These are phyloP conservation scores for Andrena camellia DNA, from an alignment of 2,888 invertebrate genomes.

Conservation along the genomic window DNA sequence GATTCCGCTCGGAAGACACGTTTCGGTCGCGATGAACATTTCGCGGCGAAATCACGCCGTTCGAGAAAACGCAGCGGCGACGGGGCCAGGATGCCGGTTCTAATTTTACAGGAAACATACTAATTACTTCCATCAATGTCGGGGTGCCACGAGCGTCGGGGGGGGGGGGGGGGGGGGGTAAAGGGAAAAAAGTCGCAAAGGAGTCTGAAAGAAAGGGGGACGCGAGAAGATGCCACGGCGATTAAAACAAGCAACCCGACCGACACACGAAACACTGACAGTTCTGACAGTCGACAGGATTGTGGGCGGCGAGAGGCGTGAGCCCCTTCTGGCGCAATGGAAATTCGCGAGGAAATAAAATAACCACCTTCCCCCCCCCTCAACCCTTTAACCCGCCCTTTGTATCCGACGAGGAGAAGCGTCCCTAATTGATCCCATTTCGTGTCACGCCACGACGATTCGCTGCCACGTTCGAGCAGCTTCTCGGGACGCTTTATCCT, in stretches of 20 bases:
- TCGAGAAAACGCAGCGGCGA: background rate
- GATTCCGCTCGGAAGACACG: background rate
- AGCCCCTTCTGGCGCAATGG: conserved; percentile 62
- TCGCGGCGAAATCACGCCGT: background rate
- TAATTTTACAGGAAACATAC: conserved; percentile 34
- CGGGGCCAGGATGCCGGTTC: background rate
- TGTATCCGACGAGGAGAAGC: conserved; percentile 66
- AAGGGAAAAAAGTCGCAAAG: conserved; percentile 13
- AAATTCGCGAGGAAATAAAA: conserved; percentile 69
- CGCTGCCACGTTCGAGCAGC: conserved; percentile 40
- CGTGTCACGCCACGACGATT: conserved; percentile 51
- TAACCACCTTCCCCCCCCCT: conserved; percentile 32
- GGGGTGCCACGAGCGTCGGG: background rate
- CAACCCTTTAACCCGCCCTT: conserved; percentile 53
- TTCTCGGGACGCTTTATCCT: conserved; percentile 42
- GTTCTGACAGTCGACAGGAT: conserved; percentile 76
- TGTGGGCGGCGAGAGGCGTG: conserved; percentile 72
- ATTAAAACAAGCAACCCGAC: conserved; percentile 61
- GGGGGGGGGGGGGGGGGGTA: background rate
- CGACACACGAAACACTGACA: conserved; percentile 70
- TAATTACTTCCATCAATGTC: conserved; percentile 50
- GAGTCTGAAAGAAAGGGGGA: conserved; percentile 44
- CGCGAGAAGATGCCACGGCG: conserved; percentile 25
- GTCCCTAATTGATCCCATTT: conserved; percentile 69
- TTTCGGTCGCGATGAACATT: background rate